phyloP scores from a whole-genome alignment of 2,888 invertebrate genomes.

The Adela reaumurella region DNA sequence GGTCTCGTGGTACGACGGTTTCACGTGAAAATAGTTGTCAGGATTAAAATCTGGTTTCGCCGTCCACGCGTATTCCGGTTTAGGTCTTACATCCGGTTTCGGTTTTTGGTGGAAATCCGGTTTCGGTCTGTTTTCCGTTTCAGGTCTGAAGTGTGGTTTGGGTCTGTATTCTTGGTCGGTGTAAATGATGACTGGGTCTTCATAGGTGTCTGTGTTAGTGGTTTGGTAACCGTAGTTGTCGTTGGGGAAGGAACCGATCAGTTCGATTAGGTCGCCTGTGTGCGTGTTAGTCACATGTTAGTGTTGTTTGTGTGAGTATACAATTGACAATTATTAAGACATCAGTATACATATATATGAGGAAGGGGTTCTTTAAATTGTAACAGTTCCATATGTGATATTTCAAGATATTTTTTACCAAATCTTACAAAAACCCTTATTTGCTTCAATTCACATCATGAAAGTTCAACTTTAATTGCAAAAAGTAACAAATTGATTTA shows the following conservation, averaged over 20 bases:
- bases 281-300: conserved; percentile 13
- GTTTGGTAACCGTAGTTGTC: conserved; percentile 41
- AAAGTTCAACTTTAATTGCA: no score
- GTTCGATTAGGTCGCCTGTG: conserved; percentile 52
- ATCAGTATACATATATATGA: no score
- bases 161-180: conserved; percentile 27
- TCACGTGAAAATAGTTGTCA: conserved; percentile 41
- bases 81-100: conserved; percentile 16
- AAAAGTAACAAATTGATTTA: no score
- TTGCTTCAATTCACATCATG: no score
- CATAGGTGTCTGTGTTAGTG: conserved; percentile 34
- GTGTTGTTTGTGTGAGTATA: conserved; percentile 1
- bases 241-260: conserved; percentile 49
- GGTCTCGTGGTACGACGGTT: conserved; percentile 47
- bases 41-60: conserved; percentile 27
- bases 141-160: conserved; percentile 20
- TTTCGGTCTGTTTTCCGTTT: conserved; percentile 17
- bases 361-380: no score
- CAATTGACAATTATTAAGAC: no score
- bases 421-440: no score
- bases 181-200: conserved; percentile 48
- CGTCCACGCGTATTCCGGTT: conserved; percentile 21
- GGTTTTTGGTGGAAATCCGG: conserved; percentile 22
- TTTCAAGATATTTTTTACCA: no score
- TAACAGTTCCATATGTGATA: no score